Conservation (phyloP, 2,888 invertebrate genomes). For the Apamea monoglypha region DNA sequence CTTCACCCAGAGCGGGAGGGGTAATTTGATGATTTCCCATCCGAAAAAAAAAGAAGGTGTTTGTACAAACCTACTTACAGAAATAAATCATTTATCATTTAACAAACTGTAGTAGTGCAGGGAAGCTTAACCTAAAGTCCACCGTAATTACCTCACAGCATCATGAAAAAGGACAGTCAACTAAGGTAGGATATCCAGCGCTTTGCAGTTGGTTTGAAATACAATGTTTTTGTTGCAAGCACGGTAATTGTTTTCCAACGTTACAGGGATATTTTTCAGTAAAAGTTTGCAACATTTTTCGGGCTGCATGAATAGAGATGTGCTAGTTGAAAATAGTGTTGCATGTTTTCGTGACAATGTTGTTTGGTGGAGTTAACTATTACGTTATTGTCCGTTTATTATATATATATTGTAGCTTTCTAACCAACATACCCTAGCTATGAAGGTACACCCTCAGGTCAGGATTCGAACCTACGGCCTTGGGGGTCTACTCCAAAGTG, state of each 20-base stretch:
- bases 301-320: slow-evolving; percentile 13
- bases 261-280: slow-evolving; percentile 32
- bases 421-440: no score
- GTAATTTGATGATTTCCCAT: no score
- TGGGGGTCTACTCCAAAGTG: no score
- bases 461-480: no score
- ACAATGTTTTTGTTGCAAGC: slow-evolving; percentile 43
- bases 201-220: slow-evolving; percentile 45
- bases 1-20: no score
- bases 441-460: no score
- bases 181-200: slow-evolving; percentile 7
- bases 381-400: not conserved
- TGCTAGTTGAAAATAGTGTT: not conserved
- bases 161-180: slow-evolving; percentile 28
- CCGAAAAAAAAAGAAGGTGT: no score
- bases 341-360: not conserved
- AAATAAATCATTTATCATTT: no score
- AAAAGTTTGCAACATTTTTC: slow-evolving; percentile 37
- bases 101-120: not conserved
- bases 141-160: not conserved
- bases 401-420: no score
- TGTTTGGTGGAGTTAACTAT: not conserved
- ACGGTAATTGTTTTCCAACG: slow-evolving; percentile 40
- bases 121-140: not conserved
- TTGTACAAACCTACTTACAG: no score